Evolutionary conservation across 1,140 invertebrate genomes (phyloP), one percentile per base, ranked within the genome.

Genomic region (Chrysopa pallens): DNA sequence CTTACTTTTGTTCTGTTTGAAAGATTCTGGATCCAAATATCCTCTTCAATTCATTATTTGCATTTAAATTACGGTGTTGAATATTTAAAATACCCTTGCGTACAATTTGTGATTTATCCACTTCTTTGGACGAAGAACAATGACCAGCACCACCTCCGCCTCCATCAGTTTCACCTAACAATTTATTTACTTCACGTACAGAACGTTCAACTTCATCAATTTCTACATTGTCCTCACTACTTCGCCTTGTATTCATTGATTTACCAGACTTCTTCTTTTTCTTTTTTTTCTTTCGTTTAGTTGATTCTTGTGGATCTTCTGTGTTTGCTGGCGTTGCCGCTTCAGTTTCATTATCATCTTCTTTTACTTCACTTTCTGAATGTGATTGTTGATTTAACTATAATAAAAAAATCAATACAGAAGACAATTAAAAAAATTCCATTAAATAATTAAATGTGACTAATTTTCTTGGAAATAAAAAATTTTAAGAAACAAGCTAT

Each of bases 1-100:
- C 55, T 58, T 65, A 78, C 70, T 58, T 67, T 52, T 74, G 69
- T 51, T 80, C 76, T 41, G 66, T 66, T 56, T 80, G 75, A 12
- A 85, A 68, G 42, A 83, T 77, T 59, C 79, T 80, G 8, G 78
- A 77, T 6, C 88, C 87, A 71, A 92, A 92, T 50, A 87, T 82
- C 52, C 74, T 74, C 44, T 77, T 81, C 46, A 91, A 63, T 64
- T 93, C 89, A 64, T 85, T 84, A 42, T 80, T 78, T 28, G 79
- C 72, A 66, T 88, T 89, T 4, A 93, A 62, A 60, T 85, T 66
- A 55, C 81, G 84, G 41, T 72, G 65, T 39, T 85, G 76, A 4
- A 85, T 63, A 27, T 53, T 62, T 8, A 87, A 53, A 29, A 77
- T 56, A 41, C 64, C 60, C 42, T 74, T 70, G 41, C 60, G 59